phyloP scores from a whole-genome alignment of 2,888 invertebrate species.

The Ectemnius cavifrons region DNA sequence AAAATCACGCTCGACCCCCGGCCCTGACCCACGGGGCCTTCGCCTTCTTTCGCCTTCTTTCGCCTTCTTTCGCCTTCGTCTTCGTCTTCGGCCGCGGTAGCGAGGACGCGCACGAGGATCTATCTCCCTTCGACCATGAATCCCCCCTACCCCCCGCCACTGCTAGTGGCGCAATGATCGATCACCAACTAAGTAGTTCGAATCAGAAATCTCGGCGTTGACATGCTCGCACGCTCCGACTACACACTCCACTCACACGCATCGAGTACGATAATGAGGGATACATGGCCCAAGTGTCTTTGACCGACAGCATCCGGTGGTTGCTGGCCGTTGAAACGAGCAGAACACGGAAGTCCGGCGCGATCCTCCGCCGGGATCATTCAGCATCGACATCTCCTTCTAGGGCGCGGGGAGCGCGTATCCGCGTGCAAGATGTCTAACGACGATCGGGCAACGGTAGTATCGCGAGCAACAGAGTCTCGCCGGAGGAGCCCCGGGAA shows the following conservation, averaged over 20 bases:
- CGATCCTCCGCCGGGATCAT: conserved; percentile 6
- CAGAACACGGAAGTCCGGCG: conserved; percentile 4
- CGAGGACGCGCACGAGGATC: conserved; percentile 36
- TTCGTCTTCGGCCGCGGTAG: conserved; percentile 29
- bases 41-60: no score
- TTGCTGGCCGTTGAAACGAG: neutral
- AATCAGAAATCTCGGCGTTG: no score
- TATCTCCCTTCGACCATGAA: conserved; percentile 18
- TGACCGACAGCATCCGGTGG: conserved; percentile 10
- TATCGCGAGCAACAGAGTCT: neutral
- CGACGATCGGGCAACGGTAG: conserved; percentile 26
- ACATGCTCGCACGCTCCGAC: no score
- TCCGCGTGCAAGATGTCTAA: conserved; percentile 39
- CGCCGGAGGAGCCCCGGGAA: conserved; percentile 2
- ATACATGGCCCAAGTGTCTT: neutral
- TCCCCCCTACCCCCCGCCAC: neutral
- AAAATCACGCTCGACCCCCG: conserved; percentile 62
- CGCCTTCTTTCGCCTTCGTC: no score
- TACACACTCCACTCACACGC: no score
- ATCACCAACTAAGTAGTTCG: neutral
- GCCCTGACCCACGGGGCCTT: conserved; percentile 44
- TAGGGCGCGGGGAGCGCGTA: conserved; percentile 25
- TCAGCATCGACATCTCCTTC: conserved; percentile 38
- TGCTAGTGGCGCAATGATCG: neutral
- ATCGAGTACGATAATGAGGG: neutral